A percentile compares a stretch with the other conserved stretches of the same genome.
These are phyloP conservation scores for Chaetorhynchus papuensis DNA, from an alignment of 2,113 vertebrate species.

Conservation along the genomic window DNA sequence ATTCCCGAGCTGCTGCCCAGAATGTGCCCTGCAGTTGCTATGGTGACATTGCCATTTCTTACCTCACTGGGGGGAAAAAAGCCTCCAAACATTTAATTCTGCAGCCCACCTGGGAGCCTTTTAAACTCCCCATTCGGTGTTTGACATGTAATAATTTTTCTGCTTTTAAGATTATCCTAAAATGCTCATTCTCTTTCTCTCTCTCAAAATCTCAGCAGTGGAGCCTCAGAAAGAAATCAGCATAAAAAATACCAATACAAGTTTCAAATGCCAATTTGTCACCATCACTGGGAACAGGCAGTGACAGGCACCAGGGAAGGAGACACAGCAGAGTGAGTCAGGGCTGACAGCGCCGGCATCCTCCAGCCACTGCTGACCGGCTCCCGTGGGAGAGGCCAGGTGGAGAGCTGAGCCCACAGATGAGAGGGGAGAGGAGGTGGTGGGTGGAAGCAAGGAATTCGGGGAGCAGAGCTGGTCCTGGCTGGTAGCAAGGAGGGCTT, in stretches of 20 bases:
- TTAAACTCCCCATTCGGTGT: conserved; percentile 68
- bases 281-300: neutral
- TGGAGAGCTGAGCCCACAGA: neutral
- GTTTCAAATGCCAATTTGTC: conserved; percentile 46
- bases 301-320: neutral
- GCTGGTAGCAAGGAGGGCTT: neutral
- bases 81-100: conserved; percentile 69
- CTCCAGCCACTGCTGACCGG: fast-evolving
- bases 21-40: conserved; percentile 65
- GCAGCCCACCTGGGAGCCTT: conserved; percentile 74
- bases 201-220: conserved; percentile 36
- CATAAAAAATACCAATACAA: conserved; percentile 27
- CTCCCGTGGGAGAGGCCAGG: neutral
- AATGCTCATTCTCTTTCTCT: conserved; percentile 54
- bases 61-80: conserved; percentile 31
- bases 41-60: conserved; percentile 58
- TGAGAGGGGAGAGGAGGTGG: neutral
- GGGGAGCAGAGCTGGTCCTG: neutral
- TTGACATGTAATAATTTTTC: conserved; percentile 72
- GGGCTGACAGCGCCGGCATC: neutral
- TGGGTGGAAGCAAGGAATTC: neutral
- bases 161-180: conserved; percentile 72
- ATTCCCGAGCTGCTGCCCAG: neutral
- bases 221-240: conserved; percentile 39
- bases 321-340: neutral